Base-by-base conservation (phyloP, 2,113 vertebrate species). In the Trematomus loennbergii region DNA sequence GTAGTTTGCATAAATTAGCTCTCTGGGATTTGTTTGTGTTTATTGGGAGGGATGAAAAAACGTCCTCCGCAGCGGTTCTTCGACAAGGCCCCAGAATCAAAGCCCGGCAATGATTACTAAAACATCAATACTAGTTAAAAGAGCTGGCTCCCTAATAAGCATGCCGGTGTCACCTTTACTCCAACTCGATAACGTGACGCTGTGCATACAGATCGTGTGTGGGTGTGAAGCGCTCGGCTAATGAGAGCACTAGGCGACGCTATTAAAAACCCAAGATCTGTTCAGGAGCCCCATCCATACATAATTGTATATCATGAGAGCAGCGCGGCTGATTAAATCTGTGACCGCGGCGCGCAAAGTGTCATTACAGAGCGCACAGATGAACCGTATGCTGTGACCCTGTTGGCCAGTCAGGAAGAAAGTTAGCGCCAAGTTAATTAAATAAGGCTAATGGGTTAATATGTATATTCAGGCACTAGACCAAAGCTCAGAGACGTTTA, bases 1-100 rank as follows among this genome's bases (percentile, higher is more conserved):
- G 17, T 54, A 92, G 94, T 71, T 93, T 94, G 94, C 94, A 95
- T 96, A 92, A 91, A 95, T 95, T 94, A 94, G 82, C 94, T 94
- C 91, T 84, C 67, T 25, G 46, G 92, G 92, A 88, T 79, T 82
- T 79, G 55, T 17, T 45, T 1, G 1, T 33, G 81, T 77, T 91
- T 88, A 60, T 20, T 12, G 67, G 74, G 50, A 50, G 70, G 54
- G 40, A 5, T 50, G 59, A 45, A 40, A 52, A 95, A 95, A 94
- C 89, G 87, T 90, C 88, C 77, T 86, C 81, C 7, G 59, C 89
- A 79, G 74, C 78, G 53, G 90, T n/a, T 89, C 82, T 93, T 88
- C 76, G 87, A 93, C 63, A 71, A 89, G 50, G 50, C 52, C 46
- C 29, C 55, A 91, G 1, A 93, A 94, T 93, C 90, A 93, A 91